Evolutionary conservation across 2,797 vertebrate species (phyloP), one percentile per base, ranked within the genome.

Genomic region (Limnodromus scolopaceus): DNA sequence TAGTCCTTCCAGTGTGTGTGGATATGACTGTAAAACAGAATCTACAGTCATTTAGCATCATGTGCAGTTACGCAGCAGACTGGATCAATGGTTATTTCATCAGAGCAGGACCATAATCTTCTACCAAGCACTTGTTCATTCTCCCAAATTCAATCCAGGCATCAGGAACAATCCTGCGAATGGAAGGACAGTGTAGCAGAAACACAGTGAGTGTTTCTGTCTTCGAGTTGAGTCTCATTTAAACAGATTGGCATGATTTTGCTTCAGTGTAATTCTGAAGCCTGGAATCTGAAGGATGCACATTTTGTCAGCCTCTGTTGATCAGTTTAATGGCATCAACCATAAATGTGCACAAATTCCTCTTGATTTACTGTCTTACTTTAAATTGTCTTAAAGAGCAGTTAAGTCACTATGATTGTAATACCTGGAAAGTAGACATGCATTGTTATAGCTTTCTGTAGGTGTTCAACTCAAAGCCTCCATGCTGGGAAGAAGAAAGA

Each of bases 401-500:
- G 51, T 93, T 82, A 93, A 92, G 82, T 89, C 57, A 16, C 38
- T 81, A 2, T 91, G 87, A 76, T 54, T 91, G 94, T 76, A 96
- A 64, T 92, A 93, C 84, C 87, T 94, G 90, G 84, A 84, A 96
- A 89, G 86, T 14, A 83, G 80, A 66, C 45, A 12, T 69, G 74
- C 51, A 27, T 60, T 89, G 45, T 93, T 93, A 70, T 36, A 30
- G 13, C 90, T 96, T 97, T 84, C 69, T 84, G 82, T 61, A 51
- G 77, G 69, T 95, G 69, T 96, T 96, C 69, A 49, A 57, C 91
- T 95, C 82, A 61, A 72, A 96, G 81, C 79, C 86, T 92, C 64
- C 79, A 8, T 80, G 92, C 95, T 94, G 92, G 89, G 72, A 76
- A 91, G 87, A 87, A 91, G 77, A 92, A 94, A 87, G 81, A 92